Evolutionary conservation across 2,888 invertebrate genomes (phyloP).

Genomic region (Drosophila pegasa): DNA sequence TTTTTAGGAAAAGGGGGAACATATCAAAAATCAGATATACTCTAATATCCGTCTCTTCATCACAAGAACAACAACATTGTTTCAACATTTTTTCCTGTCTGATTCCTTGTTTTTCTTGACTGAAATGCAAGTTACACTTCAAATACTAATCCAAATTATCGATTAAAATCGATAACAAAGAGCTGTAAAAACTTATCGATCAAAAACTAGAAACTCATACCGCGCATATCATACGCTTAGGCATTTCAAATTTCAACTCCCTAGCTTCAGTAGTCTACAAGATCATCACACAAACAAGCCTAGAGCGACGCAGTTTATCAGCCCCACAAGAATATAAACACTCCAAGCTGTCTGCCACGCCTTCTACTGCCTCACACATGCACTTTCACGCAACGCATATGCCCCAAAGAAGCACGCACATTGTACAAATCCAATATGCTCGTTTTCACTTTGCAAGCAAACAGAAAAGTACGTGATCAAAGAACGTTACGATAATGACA

Average conservation of each 20-base stretch:
- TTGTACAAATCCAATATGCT: conserved; percentile 1
- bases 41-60: no score
- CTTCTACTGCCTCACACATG: not conserved
- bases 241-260: not conserved
- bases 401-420: not conserved
- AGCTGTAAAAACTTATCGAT: not conserved
- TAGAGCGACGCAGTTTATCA: no score
- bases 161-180: not conserved
- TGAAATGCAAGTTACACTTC: no score
- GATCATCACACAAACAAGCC: no score
- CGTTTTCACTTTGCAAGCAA: conserved; percentile 7
- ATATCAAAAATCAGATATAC: no score
- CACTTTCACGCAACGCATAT: not conserved
- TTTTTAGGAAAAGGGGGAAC: no score
- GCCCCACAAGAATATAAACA: not conserved
- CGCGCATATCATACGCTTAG: not conserved
- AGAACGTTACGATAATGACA: conserved; percentile 42
- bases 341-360: not conserved
- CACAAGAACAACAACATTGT: no score
- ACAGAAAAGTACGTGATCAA: conserved; percentile 29
- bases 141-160: not conserved
- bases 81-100: no score
- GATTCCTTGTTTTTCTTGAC: no score
- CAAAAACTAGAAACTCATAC: not conserved
- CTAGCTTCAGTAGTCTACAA: not conserved